These are phyloP conservation scores for Pseudolycoriella hygida DNA, from an alignment of 2,888 invertebrate species.

Conservation along the genomic window DNA sequence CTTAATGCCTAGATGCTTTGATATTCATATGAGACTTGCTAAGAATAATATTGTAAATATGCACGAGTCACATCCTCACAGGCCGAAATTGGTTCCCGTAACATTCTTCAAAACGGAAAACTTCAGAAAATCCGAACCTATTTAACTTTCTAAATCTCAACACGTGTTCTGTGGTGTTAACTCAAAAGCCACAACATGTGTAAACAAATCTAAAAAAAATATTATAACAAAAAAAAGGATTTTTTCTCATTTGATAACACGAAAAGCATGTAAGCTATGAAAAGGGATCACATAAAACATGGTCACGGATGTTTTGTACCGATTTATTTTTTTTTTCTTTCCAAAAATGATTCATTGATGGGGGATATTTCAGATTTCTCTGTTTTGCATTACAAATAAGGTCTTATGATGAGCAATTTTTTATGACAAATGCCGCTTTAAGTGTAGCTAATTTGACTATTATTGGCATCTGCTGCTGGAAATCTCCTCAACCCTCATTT, in stretches of 20 bases:
- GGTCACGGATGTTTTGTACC: slow-evolving; percentile 2
- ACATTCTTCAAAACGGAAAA: too few species aligned
- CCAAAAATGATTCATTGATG: slow-evolving; percentile 2
- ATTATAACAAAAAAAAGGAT: not conserved
- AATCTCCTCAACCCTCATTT: not conserved
- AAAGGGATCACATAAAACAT: slow-evolving; percentile 1
- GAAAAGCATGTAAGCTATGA: not conserved
- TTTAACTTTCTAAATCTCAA: slow-evolving; percentile 1
- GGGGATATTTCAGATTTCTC: not conserved
- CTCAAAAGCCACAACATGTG: slow-evolving; percentile 3
- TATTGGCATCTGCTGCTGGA: slow-evolving; percentile 3
- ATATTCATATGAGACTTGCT: too few species aligned
- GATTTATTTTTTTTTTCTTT: too few species aligned
- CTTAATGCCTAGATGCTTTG: too few species aligned
- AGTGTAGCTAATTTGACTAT: slow-evolving; percentile 5
- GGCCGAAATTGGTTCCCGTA: too few species aligned
- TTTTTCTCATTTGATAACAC: not conserved
- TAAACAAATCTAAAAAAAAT: slow-evolving; percentile 1
- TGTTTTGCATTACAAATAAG: slow-evolving; percentile 1
- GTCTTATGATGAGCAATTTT: slow-evolving; percentile 3
- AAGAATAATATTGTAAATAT: too few species aligned
- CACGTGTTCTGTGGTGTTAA: slow-evolving; percentile 4
- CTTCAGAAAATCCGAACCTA: too few species aligned
- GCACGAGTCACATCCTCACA: too few species aligned
- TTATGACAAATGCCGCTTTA: slow-evolving; percentile 2